Evolutionary conservation across 23 tunicate species (phyloP).

Genomic region (Oikopleura albicans): DNA sequence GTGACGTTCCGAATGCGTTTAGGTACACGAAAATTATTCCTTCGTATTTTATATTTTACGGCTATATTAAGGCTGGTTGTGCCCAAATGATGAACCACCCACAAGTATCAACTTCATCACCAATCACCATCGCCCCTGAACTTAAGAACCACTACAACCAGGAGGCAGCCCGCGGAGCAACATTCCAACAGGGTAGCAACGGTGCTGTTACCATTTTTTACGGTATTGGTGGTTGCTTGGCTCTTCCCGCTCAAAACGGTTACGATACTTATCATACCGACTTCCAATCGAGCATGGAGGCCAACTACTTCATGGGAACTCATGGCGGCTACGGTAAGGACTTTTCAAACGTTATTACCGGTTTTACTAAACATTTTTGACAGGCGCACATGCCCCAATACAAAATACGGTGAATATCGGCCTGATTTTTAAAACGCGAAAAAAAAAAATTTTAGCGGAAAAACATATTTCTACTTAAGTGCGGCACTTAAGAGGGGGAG

Average conservation of each 20-base stretch:
- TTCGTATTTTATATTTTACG: too few relatives aligned
- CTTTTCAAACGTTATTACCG: too few relatives aligned
- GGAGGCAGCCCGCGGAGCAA: background rate
- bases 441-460: too few relatives aligned
- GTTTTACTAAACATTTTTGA: too few relatives aligned
- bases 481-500: too few relatives aligned
- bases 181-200: background rate
- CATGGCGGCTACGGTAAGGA: background rate
- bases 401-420: too few relatives aligned
- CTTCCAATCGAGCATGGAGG: background rate
- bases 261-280: background rate
- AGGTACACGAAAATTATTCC: too few relatives aligned
- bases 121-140: background rate
- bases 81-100: constrained; percentile 18
- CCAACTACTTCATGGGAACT: background rate
- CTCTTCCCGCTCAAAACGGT: constrained; percentile 12
- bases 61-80: constrained; percentile 2
- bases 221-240: constrained; percentile 11
- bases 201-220: background rate
- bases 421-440: too few relatives aligned
- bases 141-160: background rate
- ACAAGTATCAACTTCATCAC: background rate
- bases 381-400: too few relatives aligned
- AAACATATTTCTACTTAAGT: too few relatives aligned
- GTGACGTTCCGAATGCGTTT: too few relatives aligned